Percentiles rank a stretch among this genome's conserved stretches.
Conservation (phyloP, 2,888 invertebrate genomes). For the Hyposoter didymator region DNA sequence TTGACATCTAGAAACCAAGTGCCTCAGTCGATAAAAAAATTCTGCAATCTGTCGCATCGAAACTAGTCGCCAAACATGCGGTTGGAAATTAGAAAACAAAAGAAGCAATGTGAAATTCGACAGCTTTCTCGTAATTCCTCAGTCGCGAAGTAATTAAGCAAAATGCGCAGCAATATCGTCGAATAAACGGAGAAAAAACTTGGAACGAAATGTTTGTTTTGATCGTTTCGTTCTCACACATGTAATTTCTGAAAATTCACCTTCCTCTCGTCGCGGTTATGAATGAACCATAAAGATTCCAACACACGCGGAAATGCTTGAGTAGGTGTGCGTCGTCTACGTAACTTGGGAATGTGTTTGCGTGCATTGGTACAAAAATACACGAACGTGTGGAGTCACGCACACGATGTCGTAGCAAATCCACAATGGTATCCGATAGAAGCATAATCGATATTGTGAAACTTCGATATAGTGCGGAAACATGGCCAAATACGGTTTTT, state of each 20-base stretch:
- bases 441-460: constrained; percentile 75
- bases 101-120: not conserved
- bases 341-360: constrained; percentile 23
- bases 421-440: constrained; percentile 63
- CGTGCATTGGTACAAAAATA: constrained; percentile 15
- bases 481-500: constrained; percentile 71
- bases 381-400: constrained; percentile 23
- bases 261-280: not conserved
- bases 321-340: constrained; percentile 19
- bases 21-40: not conserved
- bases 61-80: not conserved
- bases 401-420: constrained; percentile 29
- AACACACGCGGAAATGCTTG: not conserved
- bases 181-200: not conserved
- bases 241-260: not conserved
- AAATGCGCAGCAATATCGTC: not conserved
- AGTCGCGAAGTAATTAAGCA: not conserved
- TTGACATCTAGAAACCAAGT: not conserved
- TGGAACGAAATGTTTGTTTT: not conserved
- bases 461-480: constrained; percentile 72
- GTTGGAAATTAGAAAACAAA: not conserved
- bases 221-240: not conserved
- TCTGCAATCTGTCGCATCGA: not conserved
- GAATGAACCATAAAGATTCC: constrained; percentile 30
- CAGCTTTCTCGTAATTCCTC: not conserved